Base-by-base conservation (phyloP, 2,888 invertebrate genomes). In the Orthonychiurus folsomi region DNA sequence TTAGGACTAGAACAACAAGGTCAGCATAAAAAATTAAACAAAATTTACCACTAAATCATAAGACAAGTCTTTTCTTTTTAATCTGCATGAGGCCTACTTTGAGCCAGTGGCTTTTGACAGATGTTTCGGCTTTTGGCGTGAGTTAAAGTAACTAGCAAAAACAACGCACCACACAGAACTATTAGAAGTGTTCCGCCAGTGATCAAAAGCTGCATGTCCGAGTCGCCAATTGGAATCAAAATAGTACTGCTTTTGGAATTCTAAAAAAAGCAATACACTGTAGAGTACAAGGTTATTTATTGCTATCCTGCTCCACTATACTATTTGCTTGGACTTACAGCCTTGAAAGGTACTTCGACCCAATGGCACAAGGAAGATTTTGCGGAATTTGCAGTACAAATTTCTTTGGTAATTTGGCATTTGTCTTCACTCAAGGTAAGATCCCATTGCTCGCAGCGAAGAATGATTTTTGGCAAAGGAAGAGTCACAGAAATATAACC, bases 321-420 rank as follows among this genome's bases (percentile, higher is more conserved):
- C 18, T 25, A 50, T 28, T 48, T 12, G 48, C 2, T 2, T n/a
- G 57, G 37, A 74, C 77, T 75, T 75, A 80, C 80, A 52, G 78
- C 76, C 73, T 78, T 76, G 71, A 79, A 80, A 37, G 77, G 76
- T 12, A 79, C 71, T 64, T 78, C 78, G 59, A 75, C 76, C 80
- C 80, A 80, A 18, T 72, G 69, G 65, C 79, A 79, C 9, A 67
- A 64, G 1, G 73, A 68, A 5, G 69, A 55, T 12, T 71, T 73
- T 5, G 66, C 70, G 24, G 72, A 65, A 66, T 75, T 56, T 25
- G 67, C 62, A 28, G 48, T 73, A 66, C 79, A 79, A 1, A 80
- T 78, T 2, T 77, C 78, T 3, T 56, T 48, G 15, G 56, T 59
- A 21, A 59, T 61, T 50, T 56, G 48, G 54, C 73, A 76, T 12